Base-by-base conservation (phyloP, 2,797 vertebrate genomes). In the Synanceia verrucosa region DNA sequence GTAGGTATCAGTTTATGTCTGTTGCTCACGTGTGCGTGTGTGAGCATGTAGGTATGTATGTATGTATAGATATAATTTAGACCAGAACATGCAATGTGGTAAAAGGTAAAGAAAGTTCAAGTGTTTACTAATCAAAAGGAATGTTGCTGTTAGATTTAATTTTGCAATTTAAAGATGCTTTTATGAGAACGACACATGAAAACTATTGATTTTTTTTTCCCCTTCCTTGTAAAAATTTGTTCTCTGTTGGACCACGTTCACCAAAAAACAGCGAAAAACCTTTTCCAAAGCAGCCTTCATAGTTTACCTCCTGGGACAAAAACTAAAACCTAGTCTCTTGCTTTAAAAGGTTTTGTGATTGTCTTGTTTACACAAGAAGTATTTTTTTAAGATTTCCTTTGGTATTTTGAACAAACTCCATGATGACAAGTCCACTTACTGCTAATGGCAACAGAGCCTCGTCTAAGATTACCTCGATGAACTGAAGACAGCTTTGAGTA, bases 121-220 rank as follows among this genome's bases (percentile, higher is more conserved):
- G 6, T 36, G 24, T 48, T 62, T 60, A 5, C 43, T 50, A 37
- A 51, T 41, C 4, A 13, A 44, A 16, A 37, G 41, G 19, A 69
- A 65, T 60, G 52, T 74, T 58, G 46, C 50, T 50, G 31, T 61
- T 69, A 33, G 16, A 50, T 71, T 64, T 41, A 37, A 34, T 65
- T 47, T 52, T 65, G 43, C 28, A 37, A 58, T 76, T 85, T 73
- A 63, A 79, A 81, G 72, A 72, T 62, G 19, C 31, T 65, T 79
- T 76, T 60, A 47, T 78, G 52, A 60, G 37, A 67, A n/a, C 55
- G 19, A 53, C 10, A 53, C 13, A 19, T 29, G 43, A 50, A 61
- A 24, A 6, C 18, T 2, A 50, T 6, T 19, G 4, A 56, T 14
- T 1, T 5, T 57, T 65, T 4, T 18, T 59, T 71, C n/a, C n/a